phyloP scores from a whole-genome alignment of 2,888 invertebrate species.

The Dasysyrphus albostriatus region DNA sequence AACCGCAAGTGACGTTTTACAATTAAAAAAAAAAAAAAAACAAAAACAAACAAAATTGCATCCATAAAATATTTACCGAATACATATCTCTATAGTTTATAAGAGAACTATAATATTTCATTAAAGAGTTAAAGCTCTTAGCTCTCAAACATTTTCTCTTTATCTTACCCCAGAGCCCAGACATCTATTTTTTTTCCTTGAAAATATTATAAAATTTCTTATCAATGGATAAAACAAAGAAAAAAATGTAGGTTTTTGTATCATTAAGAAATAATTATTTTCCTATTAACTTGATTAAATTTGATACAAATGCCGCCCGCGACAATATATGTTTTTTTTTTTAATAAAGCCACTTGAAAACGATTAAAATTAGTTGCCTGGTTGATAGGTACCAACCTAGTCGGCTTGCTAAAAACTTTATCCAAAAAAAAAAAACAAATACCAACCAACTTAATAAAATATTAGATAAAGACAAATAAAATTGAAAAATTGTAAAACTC shows the following conservation, averaged over 20 bases:
- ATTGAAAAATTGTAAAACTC: constrained; percentile 13
- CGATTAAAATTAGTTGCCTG: neutral
- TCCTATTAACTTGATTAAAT: neutral
- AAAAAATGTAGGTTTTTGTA: neutral
- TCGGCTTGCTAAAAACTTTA: constrained; percentile 7
- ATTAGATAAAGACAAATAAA: constrained; percentile 56
- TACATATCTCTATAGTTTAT: neutral
- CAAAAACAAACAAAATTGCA: neutral
- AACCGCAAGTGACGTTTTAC: neutral
- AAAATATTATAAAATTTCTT: neutral
- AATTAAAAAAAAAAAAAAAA: neutral
- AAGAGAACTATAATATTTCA: neutral
- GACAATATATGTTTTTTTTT: neutral
- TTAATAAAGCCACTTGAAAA: constrained; percentile 30
- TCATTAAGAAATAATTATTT: constrained; percentile 15
- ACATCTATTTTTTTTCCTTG: neutral
- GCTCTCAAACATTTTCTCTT: neutral
- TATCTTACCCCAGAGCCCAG: neutral
- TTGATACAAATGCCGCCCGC: constrained; percentile 23
- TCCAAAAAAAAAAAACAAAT: constrained; percentile 29
- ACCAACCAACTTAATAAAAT: neutral
- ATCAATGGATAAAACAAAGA: constrained; percentile 2
- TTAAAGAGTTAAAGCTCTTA: neutral
- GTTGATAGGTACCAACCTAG: neutral
- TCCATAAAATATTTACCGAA: neutral